These are phyloP conservation scores for Ibidorhyncha struthersii DNA, from an alignment of 2,113 vertebrate genomes.

Conservation along the genomic window DNA sequence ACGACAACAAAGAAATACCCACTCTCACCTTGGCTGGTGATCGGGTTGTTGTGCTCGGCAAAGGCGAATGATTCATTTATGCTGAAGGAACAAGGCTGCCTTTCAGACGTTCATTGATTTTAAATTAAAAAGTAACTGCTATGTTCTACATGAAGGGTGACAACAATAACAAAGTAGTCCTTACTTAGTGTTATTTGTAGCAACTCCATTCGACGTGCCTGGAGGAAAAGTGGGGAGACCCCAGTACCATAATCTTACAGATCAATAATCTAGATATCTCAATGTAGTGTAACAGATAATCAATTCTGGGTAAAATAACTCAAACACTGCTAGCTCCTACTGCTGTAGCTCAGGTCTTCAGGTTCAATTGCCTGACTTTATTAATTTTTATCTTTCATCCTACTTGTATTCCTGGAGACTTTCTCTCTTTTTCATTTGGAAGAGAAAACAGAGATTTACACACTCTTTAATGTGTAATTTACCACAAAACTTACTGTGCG, in stretches of 20 bases:
- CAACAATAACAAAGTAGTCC: conserved; percentile 75
- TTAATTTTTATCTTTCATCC: conserved; percentile 73
- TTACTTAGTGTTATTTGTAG: conserved; percentile 74
- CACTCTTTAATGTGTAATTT: neutral
- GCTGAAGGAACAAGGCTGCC: conserved; percentile 68
- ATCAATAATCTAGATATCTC: conserved; percentile 78
- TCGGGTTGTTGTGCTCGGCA: conserved; percentile 51
- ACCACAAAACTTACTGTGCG: neutral
- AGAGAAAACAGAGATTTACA: neutral
- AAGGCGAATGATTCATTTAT: conserved; percentile 75
- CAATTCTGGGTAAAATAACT: conserved; percentile 71
- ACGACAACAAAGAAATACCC: neutral
- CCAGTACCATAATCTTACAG: conserved; percentile 65
- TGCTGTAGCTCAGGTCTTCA: conserved; percentile 50
- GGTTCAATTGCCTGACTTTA: conserved; percentile 66
- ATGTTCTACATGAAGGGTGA: conserved; percentile 77
- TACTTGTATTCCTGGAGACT: neutral
- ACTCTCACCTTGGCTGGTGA: conserved; percentile 64
- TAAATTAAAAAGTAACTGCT: conserved; percentile 82
- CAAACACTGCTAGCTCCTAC: conserved; percentile 54
- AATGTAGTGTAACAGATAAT: conserved; percentile 73
- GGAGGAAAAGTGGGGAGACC: conserved; percentile 32
- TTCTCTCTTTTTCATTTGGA: neutral
- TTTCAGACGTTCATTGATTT: conserved; percentile 77
- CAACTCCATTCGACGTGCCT: conserved; percentile 29